phyloP scores from a whole-genome alignment of 2,888 invertebrate genomes.

The Gastracanthus pulcherrimus region DNA sequence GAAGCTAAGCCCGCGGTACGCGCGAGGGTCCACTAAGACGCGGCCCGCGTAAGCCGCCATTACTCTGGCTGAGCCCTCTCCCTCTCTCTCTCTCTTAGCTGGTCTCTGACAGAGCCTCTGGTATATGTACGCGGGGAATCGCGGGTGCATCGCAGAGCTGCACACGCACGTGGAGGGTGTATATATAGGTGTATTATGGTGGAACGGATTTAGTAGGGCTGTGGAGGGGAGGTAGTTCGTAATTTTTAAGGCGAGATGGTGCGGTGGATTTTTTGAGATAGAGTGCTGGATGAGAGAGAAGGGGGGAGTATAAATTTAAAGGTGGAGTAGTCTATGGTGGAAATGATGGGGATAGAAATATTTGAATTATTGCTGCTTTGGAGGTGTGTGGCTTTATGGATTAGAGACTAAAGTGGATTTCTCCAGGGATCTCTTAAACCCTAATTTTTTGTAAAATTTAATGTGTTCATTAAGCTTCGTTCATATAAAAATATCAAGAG shows the following conservation, averaged over 20 bases:
- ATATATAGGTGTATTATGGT: neutral
- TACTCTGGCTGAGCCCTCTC: constrained; percentile 61
- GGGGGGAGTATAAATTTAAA: neutral
- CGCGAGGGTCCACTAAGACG: neutral
- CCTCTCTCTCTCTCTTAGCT: neutral
- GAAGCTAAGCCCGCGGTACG: too few species aligned
- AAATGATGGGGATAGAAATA: too few species aligned
- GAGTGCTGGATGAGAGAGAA: too few species aligned
- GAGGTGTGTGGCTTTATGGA: too few species aligned
- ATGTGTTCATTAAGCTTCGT: too few species aligned
- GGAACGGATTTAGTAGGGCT: neutral
- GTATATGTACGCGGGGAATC: neutral
- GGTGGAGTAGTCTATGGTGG: too few species aligned
- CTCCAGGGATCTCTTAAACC: too few species aligned
- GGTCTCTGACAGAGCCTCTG: neutral
- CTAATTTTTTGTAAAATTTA: too few species aligned
- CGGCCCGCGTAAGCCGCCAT: constrained; percentile 56
- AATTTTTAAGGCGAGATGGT: neutral
- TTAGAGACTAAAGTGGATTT: too few species aligned
- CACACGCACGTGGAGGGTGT: neutral
- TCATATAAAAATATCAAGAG: too few species aligned
- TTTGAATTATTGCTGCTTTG: too few species aligned
- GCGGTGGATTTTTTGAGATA: neutral
- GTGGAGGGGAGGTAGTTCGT: neutral
- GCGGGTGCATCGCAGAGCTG: neutral